These are phyloP conservation scores for Epinotia ramella DNA, from an alignment of 2,888 invertebrate species.

Conservation along the genomic window DNA sequence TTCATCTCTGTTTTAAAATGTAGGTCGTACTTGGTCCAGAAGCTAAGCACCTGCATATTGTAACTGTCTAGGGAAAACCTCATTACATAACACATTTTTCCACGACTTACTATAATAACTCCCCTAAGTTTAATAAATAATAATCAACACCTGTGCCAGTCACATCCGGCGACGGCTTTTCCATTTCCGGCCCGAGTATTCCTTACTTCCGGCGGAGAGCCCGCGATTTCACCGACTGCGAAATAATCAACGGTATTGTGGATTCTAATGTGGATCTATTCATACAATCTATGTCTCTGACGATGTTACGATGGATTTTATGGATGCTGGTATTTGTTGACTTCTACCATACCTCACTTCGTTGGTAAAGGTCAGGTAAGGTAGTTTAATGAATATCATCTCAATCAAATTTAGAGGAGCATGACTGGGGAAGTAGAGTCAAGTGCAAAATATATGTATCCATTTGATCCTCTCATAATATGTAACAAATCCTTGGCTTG, in stretches of 20 bases:
- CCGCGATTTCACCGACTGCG: slow-evolving; percentile 32
- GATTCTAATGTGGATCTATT: slow-evolving; percentile 7
- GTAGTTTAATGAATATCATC: too few species aligned
- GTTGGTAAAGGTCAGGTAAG: too few species aligned
- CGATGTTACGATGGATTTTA: slow-evolving; percentile 19
- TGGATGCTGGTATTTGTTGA: slow-evolving; percentile 5
- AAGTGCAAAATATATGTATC: too few species aligned
- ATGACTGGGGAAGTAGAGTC: too few species aligned
- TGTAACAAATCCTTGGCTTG: too few species aligned
- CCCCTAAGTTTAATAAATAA: slow-evolving; percentile 43
- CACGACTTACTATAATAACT: background rate
- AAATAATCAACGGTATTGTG: slow-evolving; percentile 42
- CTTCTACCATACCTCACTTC: background rate
- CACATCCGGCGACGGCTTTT: slow-evolving; percentile 71
- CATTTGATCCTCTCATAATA: too few species aligned
- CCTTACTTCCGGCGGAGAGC: slow-evolving; percentile 61
- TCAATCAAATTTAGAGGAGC: too few species aligned
- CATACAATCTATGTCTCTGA: slow-evolving; percentile 33
- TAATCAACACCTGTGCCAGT: slow-evolving; percentile 68
- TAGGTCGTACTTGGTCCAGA: too few species aligned
- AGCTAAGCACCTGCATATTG: too few species aligned
- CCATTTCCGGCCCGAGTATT: slow-evolving; percentile 70
- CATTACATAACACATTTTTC: slow-evolving; percentile 5
- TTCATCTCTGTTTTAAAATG: too few species aligned
- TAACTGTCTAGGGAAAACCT: background rate